A percentile compares a stretch with the other conserved stretches of the same genome.
Evolutionary conservation across 30 jellyfish, hydroid and myxozoan genomes (phyloP).

Genomic region (Euphysa ruthae): DNA sequence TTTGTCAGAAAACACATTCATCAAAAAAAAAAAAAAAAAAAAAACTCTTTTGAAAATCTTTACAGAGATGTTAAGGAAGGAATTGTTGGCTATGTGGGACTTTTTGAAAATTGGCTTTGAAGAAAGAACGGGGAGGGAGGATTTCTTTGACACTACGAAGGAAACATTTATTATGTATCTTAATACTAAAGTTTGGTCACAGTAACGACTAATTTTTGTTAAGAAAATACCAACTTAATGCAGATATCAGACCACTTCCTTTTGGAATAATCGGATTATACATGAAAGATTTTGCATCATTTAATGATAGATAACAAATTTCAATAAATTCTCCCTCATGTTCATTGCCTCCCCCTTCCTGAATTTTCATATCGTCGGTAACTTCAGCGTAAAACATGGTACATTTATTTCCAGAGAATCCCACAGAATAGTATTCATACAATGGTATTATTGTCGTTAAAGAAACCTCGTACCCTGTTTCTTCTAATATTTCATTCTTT

Average conservation of each 20-base stretch:
- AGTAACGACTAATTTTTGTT: too few species aligned
- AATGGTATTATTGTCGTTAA: constrained; percentile 28
- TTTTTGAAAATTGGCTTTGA: too few species aligned
- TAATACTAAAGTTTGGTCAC: too few species aligned
- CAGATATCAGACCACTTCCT: constrained; percentile 70
- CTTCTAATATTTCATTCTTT: constrained; percentile 65
- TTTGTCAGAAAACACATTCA: too few species aligned
- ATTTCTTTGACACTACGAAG: too few species aligned
- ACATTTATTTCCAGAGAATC: constrained; percentile 51
- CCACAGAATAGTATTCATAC: constrained; percentile 38
- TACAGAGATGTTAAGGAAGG: too few species aligned
- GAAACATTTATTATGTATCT: too few species aligned
- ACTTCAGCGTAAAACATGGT: constrained; percentile 82
- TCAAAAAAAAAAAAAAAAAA: too few species aligned
- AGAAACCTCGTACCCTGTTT: constrained; percentile 79
- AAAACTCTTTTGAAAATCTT: too few species aligned
- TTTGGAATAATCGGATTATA: constrained; percentile 44
- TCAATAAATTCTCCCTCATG: constrained; percentile 79
- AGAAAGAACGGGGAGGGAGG: too few species aligned
- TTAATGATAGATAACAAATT: constrained; percentile 52
- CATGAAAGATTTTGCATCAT: constrained; percentile 59
- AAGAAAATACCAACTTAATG: constrained; percentile 87
- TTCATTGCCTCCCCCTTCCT: constrained; percentile 81
- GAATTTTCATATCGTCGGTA: constrained; percentile 79
- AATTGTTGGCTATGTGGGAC: too few species aligned